Evolutionary conservation across 2,888 invertebrate species (phyloP).

Genomic region (Phrixothrix hirtus): DNA sequence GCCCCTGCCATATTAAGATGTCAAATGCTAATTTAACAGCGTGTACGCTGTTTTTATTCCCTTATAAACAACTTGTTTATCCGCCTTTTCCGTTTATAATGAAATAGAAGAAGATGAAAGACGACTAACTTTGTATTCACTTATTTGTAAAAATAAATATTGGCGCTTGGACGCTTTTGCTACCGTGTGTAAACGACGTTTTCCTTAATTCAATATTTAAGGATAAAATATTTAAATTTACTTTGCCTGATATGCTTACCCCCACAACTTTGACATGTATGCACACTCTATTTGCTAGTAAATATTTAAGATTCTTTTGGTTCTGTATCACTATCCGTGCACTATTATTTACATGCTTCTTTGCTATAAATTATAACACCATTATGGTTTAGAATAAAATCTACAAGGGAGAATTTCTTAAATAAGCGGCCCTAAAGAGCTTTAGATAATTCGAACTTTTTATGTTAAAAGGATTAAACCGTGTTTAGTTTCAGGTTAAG

Average conservation of each 20-base stretch:
- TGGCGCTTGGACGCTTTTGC: slow-evolving; percentile 21
- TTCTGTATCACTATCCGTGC: background rate
- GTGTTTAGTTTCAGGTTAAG: too few relatives aligned
- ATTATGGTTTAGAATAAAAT: too few relatives aligned
- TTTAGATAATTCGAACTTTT: too few relatives aligned
- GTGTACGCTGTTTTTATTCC: slow-evolving; percentile 14
- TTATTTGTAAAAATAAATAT: slow-evolving; percentile 29
- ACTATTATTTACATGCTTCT: too few relatives aligned
- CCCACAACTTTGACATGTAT: background rate
- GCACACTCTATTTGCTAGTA: background rate
- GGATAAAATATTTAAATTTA: slow-evolving; percentile 33
- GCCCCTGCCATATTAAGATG: slow-evolving; percentile 15
- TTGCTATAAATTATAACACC: too few relatives aligned
- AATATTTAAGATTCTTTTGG: background rate
- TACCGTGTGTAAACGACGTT: slow-evolving; percentile 28
- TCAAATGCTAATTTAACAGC: slow-evolving; percentile 16
- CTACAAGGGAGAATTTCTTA: too few relatives aligned
- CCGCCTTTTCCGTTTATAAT: slow-evolving; percentile 8
- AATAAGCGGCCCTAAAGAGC: too few relatives aligned
- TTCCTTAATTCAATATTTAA: slow-evolving; percentile 34
- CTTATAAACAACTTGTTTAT: slow-evolving; percentile 13
- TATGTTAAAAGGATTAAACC: too few relatives aligned
- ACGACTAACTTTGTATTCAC: background rate
- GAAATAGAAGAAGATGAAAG: too few relatives aligned
- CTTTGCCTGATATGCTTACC: slow-evolving; percentile 29